phyloP scores from a whole-genome alignment of 2,888 invertebrate species.

The Cyclophora albipunctata region DNA sequence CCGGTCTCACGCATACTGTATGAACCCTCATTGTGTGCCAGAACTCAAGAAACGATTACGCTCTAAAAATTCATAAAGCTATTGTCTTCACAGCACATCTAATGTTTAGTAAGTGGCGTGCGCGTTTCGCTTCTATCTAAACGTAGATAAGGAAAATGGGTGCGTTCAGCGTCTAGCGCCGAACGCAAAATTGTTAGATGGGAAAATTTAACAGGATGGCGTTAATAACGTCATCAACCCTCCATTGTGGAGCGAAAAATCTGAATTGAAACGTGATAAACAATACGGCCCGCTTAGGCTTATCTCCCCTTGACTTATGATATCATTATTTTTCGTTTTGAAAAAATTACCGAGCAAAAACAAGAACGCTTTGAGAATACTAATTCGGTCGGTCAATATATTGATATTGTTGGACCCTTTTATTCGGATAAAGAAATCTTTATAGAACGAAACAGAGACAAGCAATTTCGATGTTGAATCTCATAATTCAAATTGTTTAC shows the following conservation, averaged over 20 bases:
- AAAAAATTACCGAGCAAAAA: conserved; percentile 64
- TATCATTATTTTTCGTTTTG: conserved; percentile 70
- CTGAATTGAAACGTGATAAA: conserved; percentile 58
- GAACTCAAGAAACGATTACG: conserved; percentile 61
- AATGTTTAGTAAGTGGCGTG: conserved; percentile 47
- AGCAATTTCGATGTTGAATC: conserved; percentile 60
- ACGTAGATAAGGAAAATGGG: conserved; percentile 24
- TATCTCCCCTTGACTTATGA: conserved; percentile 68
- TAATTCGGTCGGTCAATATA: conserved; percentile 66
- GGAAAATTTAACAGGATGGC: conserved; percentile 9
- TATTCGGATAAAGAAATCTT: conserved; percentile 49
- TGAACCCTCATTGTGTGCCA: conserved; percentile 51
- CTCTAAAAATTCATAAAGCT: conserved; percentile 65
- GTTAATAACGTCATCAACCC: conserved; percentile 43
- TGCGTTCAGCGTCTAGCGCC: too few species aligned
- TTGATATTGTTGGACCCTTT: conserved; percentile 41
- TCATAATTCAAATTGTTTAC: conserved; percentile 70
- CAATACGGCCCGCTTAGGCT: conserved; percentile 55
- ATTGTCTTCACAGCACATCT: conserved; percentile 47
- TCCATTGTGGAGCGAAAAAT: conserved; percentile 35
- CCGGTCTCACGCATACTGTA: conserved; percentile 56
- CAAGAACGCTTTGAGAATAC: conserved; percentile 59
- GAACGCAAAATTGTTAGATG: conserved; percentile 4
- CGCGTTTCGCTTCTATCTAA: conserved; percentile 34
- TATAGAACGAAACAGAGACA: conserved; percentile 54